phyloP scores from a whole-genome alignment of 2,888 invertebrate genomes.

The Zootermopsis nevadensis region DNA sequence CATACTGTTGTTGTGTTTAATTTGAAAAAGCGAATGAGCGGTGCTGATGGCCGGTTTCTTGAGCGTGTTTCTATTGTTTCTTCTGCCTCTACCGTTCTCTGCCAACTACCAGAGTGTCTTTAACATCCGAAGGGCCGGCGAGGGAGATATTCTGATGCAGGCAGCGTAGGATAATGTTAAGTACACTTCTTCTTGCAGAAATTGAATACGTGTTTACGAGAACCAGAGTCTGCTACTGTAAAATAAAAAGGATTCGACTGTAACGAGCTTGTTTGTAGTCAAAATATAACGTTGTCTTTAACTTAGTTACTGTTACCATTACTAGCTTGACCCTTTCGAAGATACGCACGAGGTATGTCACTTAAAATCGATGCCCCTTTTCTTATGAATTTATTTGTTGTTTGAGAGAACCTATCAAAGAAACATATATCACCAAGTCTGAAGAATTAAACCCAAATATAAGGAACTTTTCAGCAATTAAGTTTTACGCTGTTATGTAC shows the following conservation, averaged over 20 bases:
- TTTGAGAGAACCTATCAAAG: too few species aligned
- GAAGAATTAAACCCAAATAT: too few species aligned
- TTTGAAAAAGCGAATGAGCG: constrained; percentile 45
- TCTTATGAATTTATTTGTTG: too few species aligned
- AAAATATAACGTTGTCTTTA: constrained; percentile 13
- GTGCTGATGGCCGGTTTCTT: constrained; percentile 35
- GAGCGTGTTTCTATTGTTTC: constrained; percentile 41
- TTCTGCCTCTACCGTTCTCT: background rate
- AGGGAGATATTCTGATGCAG: constrained; percentile 9
- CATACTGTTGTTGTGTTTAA: constrained; percentile 49
- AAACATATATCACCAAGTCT: too few species aligned
- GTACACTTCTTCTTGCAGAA: constrained; percentile 18
- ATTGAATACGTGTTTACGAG: constrained; percentile 28
- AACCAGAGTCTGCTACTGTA: background rate
- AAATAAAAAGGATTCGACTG: background rate
- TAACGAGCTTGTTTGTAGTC: constrained; percentile 26
- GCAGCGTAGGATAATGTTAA: background rate
- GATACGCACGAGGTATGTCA: too few species aligned
- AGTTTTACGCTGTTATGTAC: too few species aligned
- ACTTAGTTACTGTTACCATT: background rate
- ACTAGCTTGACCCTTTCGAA: too few species aligned
- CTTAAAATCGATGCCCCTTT: too few species aligned
- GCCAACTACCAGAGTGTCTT: background rate
- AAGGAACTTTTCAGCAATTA: too few species aligned
- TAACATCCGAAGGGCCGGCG: constrained; percentile 22